Conservation (phyloP, 2,888 invertebrate species). For the Busseola fusca region DNA sequence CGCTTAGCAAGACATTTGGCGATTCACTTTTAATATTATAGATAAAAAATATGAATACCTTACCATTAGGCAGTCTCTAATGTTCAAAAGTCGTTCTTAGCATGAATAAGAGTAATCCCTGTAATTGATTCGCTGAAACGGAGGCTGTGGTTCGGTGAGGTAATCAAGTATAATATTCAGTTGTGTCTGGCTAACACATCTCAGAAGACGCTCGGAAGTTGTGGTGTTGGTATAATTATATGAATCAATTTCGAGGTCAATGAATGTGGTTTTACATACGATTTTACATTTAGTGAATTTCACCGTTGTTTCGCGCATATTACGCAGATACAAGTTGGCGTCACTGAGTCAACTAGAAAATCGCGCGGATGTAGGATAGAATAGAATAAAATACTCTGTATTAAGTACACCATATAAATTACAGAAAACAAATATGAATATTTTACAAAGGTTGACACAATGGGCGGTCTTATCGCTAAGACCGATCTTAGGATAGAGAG, state of each 20-base stretch:
- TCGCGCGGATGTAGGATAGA: background rate
- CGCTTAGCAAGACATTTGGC: too few relatives aligned
- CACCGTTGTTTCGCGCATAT: background rate
- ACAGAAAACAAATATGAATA: too few relatives aligned
- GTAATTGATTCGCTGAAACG: background rate
- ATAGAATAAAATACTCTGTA: too few relatives aligned
- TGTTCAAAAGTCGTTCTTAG: background rate
- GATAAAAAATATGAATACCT: background rate
- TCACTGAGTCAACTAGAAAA: background rate
- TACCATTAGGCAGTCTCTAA: background rate
- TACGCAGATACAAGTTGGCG: background rate
- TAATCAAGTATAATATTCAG: background rate
- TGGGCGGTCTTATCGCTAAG: too few relatives aligned
- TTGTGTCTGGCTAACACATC: background rate
- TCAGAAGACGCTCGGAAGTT: background rate
- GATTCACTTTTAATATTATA: too few relatives aligned
- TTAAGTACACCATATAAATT: too few relatives aligned
- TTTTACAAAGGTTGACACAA: too few relatives aligned
- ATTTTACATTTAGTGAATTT: conserved; percentile 15
- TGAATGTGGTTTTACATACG: background rate
- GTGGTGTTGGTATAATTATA: background rate
- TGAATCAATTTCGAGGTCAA: conserved; percentile 12
- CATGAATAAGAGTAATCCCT: background rate
- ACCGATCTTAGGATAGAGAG: too few relatives aligned
- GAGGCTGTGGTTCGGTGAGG: background rate